These are phyloP conservation scores for Falco biarmicus DNA, from an alignment of 2,797 vertebrate genomes.

Conservation along the genomic window DNA sequence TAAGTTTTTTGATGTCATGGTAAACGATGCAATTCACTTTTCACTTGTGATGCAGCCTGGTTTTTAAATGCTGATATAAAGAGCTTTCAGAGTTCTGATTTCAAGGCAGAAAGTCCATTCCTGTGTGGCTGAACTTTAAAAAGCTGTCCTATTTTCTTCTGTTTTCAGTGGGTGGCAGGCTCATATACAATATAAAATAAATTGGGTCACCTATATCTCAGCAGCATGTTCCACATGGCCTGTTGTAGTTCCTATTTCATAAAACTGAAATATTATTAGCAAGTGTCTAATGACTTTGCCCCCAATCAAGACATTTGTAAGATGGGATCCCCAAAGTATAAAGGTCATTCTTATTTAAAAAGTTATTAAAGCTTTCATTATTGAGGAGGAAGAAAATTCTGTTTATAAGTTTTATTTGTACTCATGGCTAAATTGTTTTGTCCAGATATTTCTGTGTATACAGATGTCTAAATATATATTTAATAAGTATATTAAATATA, in stretches of 20 bases:
- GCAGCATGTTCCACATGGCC: neutral
- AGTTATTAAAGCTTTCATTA: neutral
- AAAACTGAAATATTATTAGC: neutral
- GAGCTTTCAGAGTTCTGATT: neutral
- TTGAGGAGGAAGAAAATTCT: neutral
- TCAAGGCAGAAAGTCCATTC: neutral
- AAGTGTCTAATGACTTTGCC: neutral
- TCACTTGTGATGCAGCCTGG: neutral
- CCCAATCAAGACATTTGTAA: neutral
- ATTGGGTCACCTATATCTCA: constrained; percentile 17
- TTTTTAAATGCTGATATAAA: neutral
- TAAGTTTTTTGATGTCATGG: neutral
- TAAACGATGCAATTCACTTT: neutral
- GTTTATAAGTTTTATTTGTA: neutral
- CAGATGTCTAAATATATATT: neutral
- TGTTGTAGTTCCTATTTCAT: neutral
- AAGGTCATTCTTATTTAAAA: neutral
- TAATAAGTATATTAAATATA: neutral
- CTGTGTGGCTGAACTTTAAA: neutral
- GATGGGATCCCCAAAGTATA: neutral
- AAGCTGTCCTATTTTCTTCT: constrained; percentile 12
- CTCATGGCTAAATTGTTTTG: neutral
- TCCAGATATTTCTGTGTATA: neutral
- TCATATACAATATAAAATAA: neutral
- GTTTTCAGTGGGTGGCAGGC: neutral